Evolutionary conservation across 1,140 invertebrate genomes (phyloP), one percentile per base, ranked within the genome.

Genomic region (Andricus grossulariae): DNA sequence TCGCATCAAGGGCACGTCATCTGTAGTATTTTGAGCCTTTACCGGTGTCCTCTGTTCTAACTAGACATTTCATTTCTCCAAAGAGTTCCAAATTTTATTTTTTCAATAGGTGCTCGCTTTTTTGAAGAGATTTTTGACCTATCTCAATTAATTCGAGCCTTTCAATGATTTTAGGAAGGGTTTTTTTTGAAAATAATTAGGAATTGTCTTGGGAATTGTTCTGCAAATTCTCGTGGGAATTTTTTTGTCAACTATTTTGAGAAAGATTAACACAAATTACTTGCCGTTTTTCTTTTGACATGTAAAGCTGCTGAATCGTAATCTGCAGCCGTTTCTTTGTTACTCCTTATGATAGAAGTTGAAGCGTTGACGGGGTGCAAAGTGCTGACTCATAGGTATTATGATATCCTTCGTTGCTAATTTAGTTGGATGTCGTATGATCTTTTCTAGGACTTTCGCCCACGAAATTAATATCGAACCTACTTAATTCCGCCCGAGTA

Each of bases 361-460:
- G 25, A 25, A 25, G 25, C 1, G 1, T 25, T 25, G 1, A 3
- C 1, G 25, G 25, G 25, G 25, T 25, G 25, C 25, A 3, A 25
- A 25, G 25, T 3, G 25, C 1, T 25, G 25, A 25, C 25, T 2
- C 25, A 3, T 25, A 25, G 21, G 54, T 2, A 1, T 60, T 25
- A 60, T 60, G 25, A 25, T 25, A 60, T 60, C 55, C 55, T 21
- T 25, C 55, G 55, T 4, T 60, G 55, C 55, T 18, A 60, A 60
- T 18, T 60, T 60, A 6, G 19, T 60, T 60, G 21, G 55, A 18
- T 60, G 55, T 3, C 55, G 55, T 25, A 18, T 60, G 18, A 60
- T 18, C 55, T 19, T 60, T 13, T 60, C 55, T 60, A 13, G 55
- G 5, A 60, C 55, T 60, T 21, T 25, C 13, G 21, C 21, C 55